Percentiles rank a stretch among this genome's conserved stretches.
These are phyloP conservation scores for Drosophila equinoxialis DNA, from an alignment of 1,140 invertebrate species.

Conservation along the genomic window DNA sequence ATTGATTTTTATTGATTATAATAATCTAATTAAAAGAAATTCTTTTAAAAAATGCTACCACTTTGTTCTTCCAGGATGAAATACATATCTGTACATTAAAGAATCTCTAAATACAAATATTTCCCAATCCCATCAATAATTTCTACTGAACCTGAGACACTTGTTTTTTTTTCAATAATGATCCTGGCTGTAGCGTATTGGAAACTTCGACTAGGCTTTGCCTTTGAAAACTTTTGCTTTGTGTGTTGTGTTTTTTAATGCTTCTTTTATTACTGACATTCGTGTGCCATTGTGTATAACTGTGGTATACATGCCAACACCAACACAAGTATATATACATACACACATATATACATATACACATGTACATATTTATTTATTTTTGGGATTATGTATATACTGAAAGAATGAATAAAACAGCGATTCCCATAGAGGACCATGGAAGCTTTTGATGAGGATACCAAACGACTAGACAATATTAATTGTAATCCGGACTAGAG, in stretches of 20 bases:
- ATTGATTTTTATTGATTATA: too few species aligned
- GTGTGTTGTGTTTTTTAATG: constrained; percentile 51
- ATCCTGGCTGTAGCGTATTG: constrained; percentile 19
- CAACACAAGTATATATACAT: background rate
- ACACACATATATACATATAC: background rate
- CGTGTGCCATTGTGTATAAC: constrained; percentile 42
- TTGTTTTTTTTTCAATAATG: background rate
- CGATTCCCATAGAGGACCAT: background rate
- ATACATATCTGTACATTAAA: too few species aligned
- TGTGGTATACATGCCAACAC: constrained; percentile 2
- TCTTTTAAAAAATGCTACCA: too few species aligned
- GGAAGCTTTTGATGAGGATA: background rate
- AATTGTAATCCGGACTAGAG: constrained; percentile 1
- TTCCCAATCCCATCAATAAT: too few species aligned
- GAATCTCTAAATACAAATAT: too few species aligned
- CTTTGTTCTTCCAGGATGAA: too few species aligned
- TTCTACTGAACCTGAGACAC: too few species aligned
- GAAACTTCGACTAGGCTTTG: background rate
- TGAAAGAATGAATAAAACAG: constrained; percentile 9
- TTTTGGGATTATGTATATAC: constrained; percentile 37
- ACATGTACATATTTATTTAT: background rate
- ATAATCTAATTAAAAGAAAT: too few species aligned
- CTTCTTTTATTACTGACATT: constrained; percentile 54
- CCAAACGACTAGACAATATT: background rate
- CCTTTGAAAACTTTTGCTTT: constrained; percentile 18